Evolutionary conservation across 2,888 invertebrate genomes (phyloP), one percentile per base, ranked within the genome.

Genomic region (Acleris laterana): DNA sequence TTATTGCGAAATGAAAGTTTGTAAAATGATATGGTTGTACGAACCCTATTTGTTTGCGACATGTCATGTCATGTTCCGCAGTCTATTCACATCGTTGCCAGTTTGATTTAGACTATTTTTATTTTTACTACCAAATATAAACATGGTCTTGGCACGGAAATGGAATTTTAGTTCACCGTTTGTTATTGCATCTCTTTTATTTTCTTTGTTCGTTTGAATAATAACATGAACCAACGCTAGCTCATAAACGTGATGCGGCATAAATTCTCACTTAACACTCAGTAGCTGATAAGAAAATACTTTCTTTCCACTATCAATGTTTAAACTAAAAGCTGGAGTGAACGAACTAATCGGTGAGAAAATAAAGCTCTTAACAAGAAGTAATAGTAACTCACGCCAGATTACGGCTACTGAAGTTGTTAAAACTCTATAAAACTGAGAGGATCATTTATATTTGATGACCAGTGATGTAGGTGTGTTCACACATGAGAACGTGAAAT

Each of bases 361-460:
- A 65, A 50, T 60, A 56, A 51, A 46, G 57, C 62, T 66, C 48
- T 55, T 57, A 66, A 66, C 46, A 57, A 50, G 51, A 25, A 51
- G 44, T 66, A 61, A 66, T 38, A 56, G 44, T 66, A 61, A 66
- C 38, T 66, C 62, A 62, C 66, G 16, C 28, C 22, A 62, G 51
- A 57, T 62, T 62, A 66, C n/a, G 51, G n/a, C 58, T 49, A 59
- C 48, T 51, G 48, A 28, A 61, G 66, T 52, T 62, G 66, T 66
- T 66, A 66, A 66, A 66, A 66, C 19, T 42, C 56, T 52, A 66
- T 66, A 66, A 66, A 62, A 62, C 56, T 17, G 55, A 50, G 65
- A 65, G 55, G 25, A 11, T 46, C 62, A 66, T 66, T 62, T 62
- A 62, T 57, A 62, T 62, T 66, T 66, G 57, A 66, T 62, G 62